These are phyloP conservation scores for Pocillopora grandis DNA, from an alignment of 92 coral and sea anemone genomes.

Conservation along the genomic window DNA sequence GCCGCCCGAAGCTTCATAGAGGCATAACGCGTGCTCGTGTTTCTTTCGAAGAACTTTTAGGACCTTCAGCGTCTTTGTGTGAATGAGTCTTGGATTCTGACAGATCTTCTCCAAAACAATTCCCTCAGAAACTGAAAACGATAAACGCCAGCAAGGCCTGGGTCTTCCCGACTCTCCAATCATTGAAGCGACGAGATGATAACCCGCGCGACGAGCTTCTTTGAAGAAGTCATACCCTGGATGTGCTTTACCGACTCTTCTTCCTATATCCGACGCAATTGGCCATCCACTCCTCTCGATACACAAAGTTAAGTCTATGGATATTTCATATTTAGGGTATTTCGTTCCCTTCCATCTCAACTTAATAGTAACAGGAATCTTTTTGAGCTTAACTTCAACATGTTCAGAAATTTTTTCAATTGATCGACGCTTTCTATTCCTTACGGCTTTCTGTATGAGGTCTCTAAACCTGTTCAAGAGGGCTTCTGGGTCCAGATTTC, in stretches of 20 bases:
- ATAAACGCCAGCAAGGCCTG: conserved; percentile 59
- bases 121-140: conserved; percentile 65
- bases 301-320: conserved; percentile 53
- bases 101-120: conserved; percentile 33
- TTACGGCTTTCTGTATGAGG: conserved; percentile 41
- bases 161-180: conserved; percentile 62
- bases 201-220: conserved; percentile 25
- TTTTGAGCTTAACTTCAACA: conserved; percentile 44
- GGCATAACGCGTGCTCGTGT: conserved; percentile 31
- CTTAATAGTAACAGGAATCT: conserved; percentile 56
- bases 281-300: conserved; percentile 59
- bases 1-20: background rate
- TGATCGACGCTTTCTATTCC: background rate
- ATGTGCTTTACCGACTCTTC: conserved; percentile 33
- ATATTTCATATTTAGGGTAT: conserved; percentile 33
- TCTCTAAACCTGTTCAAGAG: conserved; percentile 39
- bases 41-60: conserved; percentile 56
- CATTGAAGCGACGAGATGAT: conserved; percentile 64
- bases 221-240: conserved; percentile 44
- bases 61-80: conserved; percentile 37
- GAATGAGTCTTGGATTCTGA: conserved; percentile 23
- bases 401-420: background rate
- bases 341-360: conserved; percentile 51
- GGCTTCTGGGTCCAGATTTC: conserved; percentile 42
- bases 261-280: conserved; percentile 33